These are phyloP conservation scores for Perdix hodgsoniae DNA, from an alignment of 2,797 vertebrate species.

Conservation along the genomic window DNA sequence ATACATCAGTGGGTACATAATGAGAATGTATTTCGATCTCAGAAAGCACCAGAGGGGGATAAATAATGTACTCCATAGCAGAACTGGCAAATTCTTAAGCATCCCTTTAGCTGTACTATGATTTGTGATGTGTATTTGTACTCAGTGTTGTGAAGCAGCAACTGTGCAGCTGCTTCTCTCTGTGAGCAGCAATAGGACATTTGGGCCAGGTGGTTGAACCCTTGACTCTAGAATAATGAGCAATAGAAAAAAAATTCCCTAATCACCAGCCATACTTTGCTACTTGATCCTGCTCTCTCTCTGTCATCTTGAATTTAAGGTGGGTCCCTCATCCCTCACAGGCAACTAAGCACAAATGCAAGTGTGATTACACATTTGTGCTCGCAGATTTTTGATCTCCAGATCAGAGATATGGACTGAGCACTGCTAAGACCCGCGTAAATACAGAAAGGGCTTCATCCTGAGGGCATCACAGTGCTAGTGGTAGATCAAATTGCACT, in stretches of 20 bases:
- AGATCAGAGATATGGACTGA: neutral
- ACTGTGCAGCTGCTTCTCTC: neutral
- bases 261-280: neutral
- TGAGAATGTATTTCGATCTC: neutral
- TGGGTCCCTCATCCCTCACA: fast-evolving
- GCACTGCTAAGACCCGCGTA: neutral
- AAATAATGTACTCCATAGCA: neutral
- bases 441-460: fast-evolving
- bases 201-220: neutral
- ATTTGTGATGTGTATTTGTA: neutral
- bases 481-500: fast-evolving
- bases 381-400: neutral
- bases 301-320: neutral
- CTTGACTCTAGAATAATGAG: neutral
- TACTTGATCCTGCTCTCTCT: neutral
- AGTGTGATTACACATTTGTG: neutral
- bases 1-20: neutral
- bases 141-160: neutral
- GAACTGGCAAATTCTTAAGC: neutral
- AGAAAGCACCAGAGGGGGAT: neutral
- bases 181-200: neutral
- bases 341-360: neutral
- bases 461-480: fast-evolving
- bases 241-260: neutral
- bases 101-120: neutral